Conservation (phyloP, 2,797 vertebrate species). For the Sphaeramia orbicularis region DNA sequence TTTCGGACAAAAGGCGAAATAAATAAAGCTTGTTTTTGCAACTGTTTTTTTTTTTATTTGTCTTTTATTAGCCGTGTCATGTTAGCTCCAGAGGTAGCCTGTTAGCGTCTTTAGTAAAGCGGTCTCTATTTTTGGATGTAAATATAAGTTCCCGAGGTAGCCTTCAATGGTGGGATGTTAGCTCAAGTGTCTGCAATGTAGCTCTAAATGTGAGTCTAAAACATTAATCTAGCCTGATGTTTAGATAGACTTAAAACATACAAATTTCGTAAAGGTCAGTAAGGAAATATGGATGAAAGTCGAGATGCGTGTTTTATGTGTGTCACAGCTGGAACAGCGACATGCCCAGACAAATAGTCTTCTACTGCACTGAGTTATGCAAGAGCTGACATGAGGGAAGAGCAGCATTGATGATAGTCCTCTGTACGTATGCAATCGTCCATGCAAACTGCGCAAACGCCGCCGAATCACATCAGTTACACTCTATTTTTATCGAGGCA, state of each 20-base stretch:
- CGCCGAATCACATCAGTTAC: background rate
- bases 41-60: background rate
- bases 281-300: background rate
- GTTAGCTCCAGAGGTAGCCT: background rate
- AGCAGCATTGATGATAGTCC: constrained; percentile 22
- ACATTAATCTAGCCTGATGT: background rate
- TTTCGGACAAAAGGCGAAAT: constrained; percentile 64
- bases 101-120: background rate
- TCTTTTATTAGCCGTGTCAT: rapidly evolving
- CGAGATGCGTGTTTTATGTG: background rate
- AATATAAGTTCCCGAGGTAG: background rate
- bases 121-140: background rate
- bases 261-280: no score
- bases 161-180: constrained; percentile 14
- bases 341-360: constrained; percentile 50
- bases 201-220: background rate
- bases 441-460: background rate
- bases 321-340: constrained; percentile 60
- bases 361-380: constrained; percentile 61
- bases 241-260: background rate
- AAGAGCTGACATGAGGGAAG: constrained; percentile 49
- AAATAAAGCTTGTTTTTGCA: constrained; percentile 21
- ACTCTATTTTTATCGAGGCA: background rate
- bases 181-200: constrained; percentile 6
- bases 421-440: background rate